Conservation (phyloP, 2,797 vertebrate species). For the Oreochromis mossambicus region DNA sequence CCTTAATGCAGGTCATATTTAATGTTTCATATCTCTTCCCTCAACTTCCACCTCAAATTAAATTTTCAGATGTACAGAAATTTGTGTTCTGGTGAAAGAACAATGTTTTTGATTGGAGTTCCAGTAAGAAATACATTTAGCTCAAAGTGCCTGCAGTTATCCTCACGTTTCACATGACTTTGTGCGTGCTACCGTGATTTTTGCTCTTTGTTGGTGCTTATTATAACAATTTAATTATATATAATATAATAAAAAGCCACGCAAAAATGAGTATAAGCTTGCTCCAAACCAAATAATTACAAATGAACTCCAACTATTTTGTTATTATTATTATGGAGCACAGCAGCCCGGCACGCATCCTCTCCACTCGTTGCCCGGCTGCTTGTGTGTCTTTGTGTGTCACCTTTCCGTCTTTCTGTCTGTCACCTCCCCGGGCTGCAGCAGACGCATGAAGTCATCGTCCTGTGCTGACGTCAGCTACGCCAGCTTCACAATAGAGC, state of each 20-base stretch:
- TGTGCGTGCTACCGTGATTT: not conserved
- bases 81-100: not conserved
- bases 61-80: not conserved
- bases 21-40: not conserved
- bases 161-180: not conserved
- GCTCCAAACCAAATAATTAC: not conserved
- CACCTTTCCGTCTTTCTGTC: conserved; percentile 11
- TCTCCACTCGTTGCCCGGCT: not conserved
- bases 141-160: not conserved
- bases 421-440: conserved; percentile 18
- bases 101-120: not conserved
- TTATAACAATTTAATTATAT: not conserved
- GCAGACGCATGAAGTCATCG: conserved; percentile 44
- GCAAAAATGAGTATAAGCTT: not conserved
- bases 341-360: not conserved
- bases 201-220: not conserved
- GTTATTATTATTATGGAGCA: not conserved
- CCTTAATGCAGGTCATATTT: not conserved
- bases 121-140: not conserved
- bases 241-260: not conserved
- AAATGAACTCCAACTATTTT: not conserved
- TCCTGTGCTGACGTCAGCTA: conserved; percentile 46
- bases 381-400: conserved; percentile 11
- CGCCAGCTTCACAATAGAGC: conserved; percentile 20
- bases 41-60: not conserved